phyloP scores from a whole-genome alignment of 2,797 vertebrate genomes.

The Microchirus variegatus region DNA sequence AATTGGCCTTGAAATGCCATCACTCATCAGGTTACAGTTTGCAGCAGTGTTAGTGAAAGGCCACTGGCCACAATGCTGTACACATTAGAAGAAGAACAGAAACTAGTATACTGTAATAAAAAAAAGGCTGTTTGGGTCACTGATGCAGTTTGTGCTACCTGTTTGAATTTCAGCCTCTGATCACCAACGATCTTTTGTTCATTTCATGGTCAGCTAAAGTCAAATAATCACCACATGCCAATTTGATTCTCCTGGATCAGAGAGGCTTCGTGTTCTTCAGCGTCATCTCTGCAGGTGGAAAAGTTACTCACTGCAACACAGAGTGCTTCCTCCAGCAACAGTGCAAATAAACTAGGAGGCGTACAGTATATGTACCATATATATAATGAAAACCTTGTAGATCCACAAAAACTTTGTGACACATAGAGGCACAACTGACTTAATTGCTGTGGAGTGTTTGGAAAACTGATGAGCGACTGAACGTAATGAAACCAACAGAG shows the following conservation, averaged over 20 bases:
- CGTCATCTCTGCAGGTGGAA: conserved; percentile 20
- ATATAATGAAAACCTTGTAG: conserved; percentile 50
- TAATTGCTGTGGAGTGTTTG: conserved; percentile 45
- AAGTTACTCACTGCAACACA: conserved; percentile 34
- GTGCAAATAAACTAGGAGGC: conserved; percentile 32
- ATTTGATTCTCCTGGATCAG: conserved; percentile 19
- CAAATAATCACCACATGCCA: conserved; percentile 9
- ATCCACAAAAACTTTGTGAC: conserved; percentile 51
- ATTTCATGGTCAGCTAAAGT: conserved; percentile 1
- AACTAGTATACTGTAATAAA: neutral
- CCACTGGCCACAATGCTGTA: conserved; percentile 2
- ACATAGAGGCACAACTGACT: conserved; percentile 68
- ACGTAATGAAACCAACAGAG: conserved; percentile 50
- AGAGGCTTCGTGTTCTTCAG: conserved; percentile 6
- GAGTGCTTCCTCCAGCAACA: conserved; percentile 5
- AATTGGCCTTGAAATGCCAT: conserved; percentile 1
- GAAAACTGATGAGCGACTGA: conserved; percentile 45
- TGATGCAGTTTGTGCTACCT: conserved; percentile 1
- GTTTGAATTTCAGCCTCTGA: neutral
- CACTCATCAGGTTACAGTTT: neutral
- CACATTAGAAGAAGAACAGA: conserved; percentile 1
- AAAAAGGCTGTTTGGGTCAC: conserved; percentile 12
- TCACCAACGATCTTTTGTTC: conserved; percentile 22
- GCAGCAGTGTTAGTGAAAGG: conserved; percentile 2
- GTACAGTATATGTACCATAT: conserved; percentile 17